Conservation (phyloP, 2,888 invertebrate genomes). For the Eumerus sabulonum region DNA sequence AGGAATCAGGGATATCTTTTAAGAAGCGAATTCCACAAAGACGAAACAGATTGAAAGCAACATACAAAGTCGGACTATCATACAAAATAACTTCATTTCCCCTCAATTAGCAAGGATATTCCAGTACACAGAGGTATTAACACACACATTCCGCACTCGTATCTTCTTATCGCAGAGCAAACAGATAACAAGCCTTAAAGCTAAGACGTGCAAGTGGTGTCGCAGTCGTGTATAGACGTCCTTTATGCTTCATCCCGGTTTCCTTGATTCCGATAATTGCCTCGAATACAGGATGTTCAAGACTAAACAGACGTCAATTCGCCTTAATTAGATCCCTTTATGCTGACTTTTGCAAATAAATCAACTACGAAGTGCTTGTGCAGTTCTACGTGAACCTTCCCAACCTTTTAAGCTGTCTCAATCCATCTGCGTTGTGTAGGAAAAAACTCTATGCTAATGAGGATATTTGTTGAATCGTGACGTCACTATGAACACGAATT, state of each 20-base stretch:
- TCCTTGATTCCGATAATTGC: background rate
- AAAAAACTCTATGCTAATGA: background rate
- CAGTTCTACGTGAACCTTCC: too few species aligned
- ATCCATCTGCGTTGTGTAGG: too few species aligned
- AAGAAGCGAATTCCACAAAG: too few species aligned
- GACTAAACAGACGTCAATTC: slow-evolving; percentile 1
- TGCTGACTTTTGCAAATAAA: background rate
- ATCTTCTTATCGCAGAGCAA: background rate
- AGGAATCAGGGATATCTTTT: too few species aligned
- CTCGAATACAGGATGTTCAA: background rate
- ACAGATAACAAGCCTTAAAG: slow-evolving; percentile 1
- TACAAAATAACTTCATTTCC: too few species aligned
- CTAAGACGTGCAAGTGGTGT: background rate
- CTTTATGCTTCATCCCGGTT: too few species aligned
- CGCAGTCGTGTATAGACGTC: too few species aligned
- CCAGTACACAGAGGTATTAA: background rate
- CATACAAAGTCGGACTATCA: too few species aligned
- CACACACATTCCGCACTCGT: background rate
- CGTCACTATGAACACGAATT: background rate
- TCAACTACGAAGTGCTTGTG: too few species aligned
- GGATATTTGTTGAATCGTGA: background rate
- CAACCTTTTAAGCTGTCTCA: too few species aligned
- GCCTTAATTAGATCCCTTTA: slow-evolving; percentile 8
- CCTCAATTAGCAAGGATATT: too few species aligned
- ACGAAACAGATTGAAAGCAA: too few species aligned